Evolutionary conservation across 2,888 invertebrate genomes (phyloP).

Genomic region (Tenthredo amoena): DNA sequence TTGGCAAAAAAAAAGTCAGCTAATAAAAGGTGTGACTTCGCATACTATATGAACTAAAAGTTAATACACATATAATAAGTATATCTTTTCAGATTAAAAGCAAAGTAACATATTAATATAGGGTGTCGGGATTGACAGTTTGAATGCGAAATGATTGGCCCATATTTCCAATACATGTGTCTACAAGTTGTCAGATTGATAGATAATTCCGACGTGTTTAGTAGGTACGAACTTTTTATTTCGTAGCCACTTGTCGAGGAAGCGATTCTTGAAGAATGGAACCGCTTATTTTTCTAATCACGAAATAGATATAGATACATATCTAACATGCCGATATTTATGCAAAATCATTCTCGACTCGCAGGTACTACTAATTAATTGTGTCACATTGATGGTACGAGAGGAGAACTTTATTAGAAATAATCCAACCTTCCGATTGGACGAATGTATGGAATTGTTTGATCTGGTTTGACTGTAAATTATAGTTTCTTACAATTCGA

Average conservation of each 20-base stretch:
- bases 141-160: background rate
- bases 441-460: background rate
- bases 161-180: background rate
- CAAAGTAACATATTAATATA: background rate
- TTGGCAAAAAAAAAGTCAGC: background rate
- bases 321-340: no score
- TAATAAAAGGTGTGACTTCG: slow-evolving; percentile 3
- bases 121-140: background rate
- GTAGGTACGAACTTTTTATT: background rate
- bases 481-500: background rate
- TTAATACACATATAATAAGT: background rate
- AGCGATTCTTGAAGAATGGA: background rate
- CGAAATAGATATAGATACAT: background rate
- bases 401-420: slow-evolving; percentile 13
- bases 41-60: background rate
- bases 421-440: background rate
- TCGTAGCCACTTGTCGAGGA: background rate
- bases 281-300: background rate
- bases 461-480: background rate
- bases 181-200: slow-evolving; percentile 35
- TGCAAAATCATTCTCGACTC: background rate
- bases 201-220: background rate
- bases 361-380: background rate
- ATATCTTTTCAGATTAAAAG: background rate
- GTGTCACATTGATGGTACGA: background rate